Percentiles rank a stretch among this genome's conserved stretches.
These are phyloP conservation scores for Halotydeus destructor DNA, from an alignment of 1,140 invertebrate species.

Conservation along the genomic window DNA sequence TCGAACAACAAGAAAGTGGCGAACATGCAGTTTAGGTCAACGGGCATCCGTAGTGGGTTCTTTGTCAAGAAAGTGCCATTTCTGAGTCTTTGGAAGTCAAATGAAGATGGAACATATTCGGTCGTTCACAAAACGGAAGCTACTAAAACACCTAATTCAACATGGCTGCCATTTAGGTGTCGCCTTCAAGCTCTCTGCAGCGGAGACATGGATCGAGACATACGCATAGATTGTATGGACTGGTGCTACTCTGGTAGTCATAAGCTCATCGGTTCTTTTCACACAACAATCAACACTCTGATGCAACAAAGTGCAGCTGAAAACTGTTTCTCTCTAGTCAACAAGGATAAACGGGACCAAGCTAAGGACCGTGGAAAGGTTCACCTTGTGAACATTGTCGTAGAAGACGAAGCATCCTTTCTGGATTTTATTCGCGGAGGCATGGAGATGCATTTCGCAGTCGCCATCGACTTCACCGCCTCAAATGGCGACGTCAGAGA, in stretches of 20 bases:
- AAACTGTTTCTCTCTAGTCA: too few relatives aligned
- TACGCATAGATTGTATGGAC: slow-evolving; percentile 17
- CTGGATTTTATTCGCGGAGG: slow-evolving; percentile 15
- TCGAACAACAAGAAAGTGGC: slow-evolving; percentile 29
- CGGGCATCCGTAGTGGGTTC: slow-evolving; percentile 29
- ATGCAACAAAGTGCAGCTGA: not conserved
- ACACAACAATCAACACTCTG: slow-evolving; percentile 10
- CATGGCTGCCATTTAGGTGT: slow-evolving; percentile 13
- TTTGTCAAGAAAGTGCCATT: slow-evolving; percentile 36
- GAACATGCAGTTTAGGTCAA: slow-evolving; percentile 27
- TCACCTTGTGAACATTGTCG: slow-evolving; percentile 3
- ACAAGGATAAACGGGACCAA: not conserved
- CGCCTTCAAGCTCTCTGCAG: slow-evolving; percentile 28
- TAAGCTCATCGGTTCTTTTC: slow-evolving; percentile 8
- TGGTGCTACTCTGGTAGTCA: slow-evolving; percentile 8
- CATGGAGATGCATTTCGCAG: slow-evolving; percentile 35
- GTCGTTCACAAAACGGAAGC: slow-evolving; percentile 34
- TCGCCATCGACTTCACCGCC: slow-evolving; percentile 45
- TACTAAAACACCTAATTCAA: slow-evolving; percentile 30
- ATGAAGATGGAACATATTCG: slow-evolving; percentile 22
- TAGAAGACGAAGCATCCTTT: slow-evolving; percentile 11
- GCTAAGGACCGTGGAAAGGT: not conserved
- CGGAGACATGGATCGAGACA: slow-evolving; percentile 34
- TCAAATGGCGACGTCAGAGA: slow-evolving; percentile 39
- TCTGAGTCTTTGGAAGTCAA: slow-evolving; percentile 20